These are phyloP conservation scores for Cistogaster globosa DNA, from an alignment of 2,888 invertebrate species.

Conservation along the genomic window DNA sequence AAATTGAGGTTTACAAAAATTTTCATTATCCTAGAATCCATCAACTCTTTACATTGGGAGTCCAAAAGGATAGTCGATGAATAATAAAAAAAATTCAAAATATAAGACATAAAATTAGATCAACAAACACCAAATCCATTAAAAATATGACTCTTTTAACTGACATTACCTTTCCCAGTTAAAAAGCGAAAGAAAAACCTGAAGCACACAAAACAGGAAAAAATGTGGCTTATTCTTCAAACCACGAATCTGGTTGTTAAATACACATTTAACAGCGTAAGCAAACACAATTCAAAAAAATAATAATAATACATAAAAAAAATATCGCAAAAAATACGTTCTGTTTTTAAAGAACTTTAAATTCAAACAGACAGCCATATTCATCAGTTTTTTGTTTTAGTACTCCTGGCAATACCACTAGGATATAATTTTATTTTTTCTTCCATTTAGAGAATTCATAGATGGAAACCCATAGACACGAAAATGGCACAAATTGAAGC, in stretches of 20 bases:
- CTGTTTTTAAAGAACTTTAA: constrained; percentile 18
- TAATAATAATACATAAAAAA: background rate
- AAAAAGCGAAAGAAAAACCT: background rate
- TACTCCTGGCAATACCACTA: constrained; percentile 36
- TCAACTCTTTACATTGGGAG: background rate
- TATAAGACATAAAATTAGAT: constrained; percentile 44
- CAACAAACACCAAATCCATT: constrained; percentile 48
- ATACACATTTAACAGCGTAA: constrained; percentile 27
- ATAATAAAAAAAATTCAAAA: too few relatives aligned
- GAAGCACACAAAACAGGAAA: constrained; percentile 11
- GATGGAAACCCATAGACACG: constrained; percentile 64
- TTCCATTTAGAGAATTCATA: constrained; percentile 42
- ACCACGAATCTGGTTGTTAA: constrained; percentile 66
- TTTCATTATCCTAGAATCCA: constrained; percentile 9
- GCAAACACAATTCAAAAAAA: constrained; percentile 8
- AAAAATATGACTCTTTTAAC: constrained; percentile 36
- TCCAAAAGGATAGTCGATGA: background rate
- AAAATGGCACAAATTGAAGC: constrained; percentile 71
- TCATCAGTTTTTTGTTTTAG: constrained; percentile 40
- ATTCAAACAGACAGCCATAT: constrained; percentile 14
- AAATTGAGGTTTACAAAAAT: constrained; percentile 4
- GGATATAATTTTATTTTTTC: constrained; percentile 37
- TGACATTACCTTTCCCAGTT: background rate
- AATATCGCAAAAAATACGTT: background rate
- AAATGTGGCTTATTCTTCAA: constrained; percentile 40